A percentile compares a stretch with the other conserved stretches of the same genome.
Evolutionary conservation across 2,888 invertebrate species (phyloP).

Genomic region (Agrotis clavis): DNA sequence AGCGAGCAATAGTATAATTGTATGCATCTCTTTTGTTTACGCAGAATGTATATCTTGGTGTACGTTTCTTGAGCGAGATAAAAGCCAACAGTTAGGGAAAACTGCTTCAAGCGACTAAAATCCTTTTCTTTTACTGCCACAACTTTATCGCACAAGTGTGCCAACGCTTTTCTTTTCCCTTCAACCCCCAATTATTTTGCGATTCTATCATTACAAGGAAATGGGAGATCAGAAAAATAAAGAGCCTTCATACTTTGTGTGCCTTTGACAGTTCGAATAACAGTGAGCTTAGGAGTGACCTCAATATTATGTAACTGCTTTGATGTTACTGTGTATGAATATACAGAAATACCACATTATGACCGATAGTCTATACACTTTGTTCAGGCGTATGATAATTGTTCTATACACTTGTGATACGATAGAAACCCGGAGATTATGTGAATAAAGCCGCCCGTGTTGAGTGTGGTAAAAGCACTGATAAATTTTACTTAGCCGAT

Average conservation of each 20-base stretch:
- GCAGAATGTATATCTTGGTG: too few relatives aligned
- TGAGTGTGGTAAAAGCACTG: too few relatives aligned
- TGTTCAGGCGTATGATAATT: too few relatives aligned
- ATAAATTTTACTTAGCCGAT: too few relatives aligned
- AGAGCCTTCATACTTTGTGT: conserved; percentile 54
- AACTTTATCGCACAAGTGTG: conserved; percentile 15
- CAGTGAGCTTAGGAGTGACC: conserved; percentile 58
- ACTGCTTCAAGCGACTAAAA: neutral
- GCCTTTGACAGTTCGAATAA: conserved; percentile 58
- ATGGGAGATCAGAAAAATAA: conserved; percentile 46
- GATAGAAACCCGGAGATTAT: too few relatives aligned
- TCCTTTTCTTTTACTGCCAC: conserved; percentile 3
- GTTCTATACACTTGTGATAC: too few relatives aligned
- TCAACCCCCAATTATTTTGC: conserved; percentile 46
- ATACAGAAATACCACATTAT: conserved; percentile 34
- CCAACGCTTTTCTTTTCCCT: conserved; percentile 11
- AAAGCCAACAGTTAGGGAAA: too few relatives aligned
- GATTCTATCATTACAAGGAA: conserved; percentile 53
- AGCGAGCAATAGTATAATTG: too few relatives aligned
- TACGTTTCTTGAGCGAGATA: too few relatives aligned
- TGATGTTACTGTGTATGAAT: conserved; percentile 6
- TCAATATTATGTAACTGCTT: conserved; percentile 50
- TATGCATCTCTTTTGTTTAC: too few relatives aligned
- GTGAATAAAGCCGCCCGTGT: too few relatives aligned
- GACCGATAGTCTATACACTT: too few relatives aligned